phyloP scores from a whole-genome alignment of 2,888 invertebrate genomes.

The Mesorhabditis sp. region DNA sequence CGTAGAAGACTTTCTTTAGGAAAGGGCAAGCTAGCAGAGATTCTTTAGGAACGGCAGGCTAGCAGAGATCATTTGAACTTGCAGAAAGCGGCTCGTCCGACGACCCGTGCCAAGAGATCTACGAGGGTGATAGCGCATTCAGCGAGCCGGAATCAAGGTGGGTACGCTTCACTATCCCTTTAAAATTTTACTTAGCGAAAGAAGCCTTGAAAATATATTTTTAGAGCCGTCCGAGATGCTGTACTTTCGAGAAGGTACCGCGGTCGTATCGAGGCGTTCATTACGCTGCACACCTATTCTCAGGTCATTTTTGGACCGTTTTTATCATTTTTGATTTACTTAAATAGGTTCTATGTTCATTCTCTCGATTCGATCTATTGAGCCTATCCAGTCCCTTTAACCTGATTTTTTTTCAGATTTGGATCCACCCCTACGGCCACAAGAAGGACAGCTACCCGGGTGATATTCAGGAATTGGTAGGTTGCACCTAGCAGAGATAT shows the following conservation, averaged over 20 bases:
- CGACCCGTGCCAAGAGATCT: slow-evolving; percentile 57
- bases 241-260: slow-evolving; percentile 44
- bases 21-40: no score
- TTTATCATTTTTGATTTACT: background rate
- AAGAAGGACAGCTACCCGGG: slow-evolving; percentile 53
- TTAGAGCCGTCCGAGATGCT: slow-evolving; percentile 51
- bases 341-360: slow-evolving; percentile 15
- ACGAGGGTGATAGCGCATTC: slow-evolving; percentile 53
- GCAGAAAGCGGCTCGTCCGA: slow-evolving; percentile 54
- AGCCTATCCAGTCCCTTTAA: background rate
- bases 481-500: background rate
- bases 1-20: no score
- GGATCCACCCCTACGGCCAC: slow-evolving; percentile 51
- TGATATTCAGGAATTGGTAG: slow-evolving; percentile 54
- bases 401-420: slow-evolving; percentile 22
- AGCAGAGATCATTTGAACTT: background rate
- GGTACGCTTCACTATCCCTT: background rate
- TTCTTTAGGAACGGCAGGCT: background rate
- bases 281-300: slow-evolving; percentile 56
- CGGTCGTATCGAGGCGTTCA: slow-evolving; percentile 51
- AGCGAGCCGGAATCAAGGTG: slow-evolving; percentile 55
- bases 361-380: slow-evolving; percentile 18
- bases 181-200: slow-evolving; percentile 1
- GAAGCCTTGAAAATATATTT: background rate
- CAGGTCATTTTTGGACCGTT: background rate